Percentiles rank a stretch among this genome's conserved stretches.
phyloP scores from a whole-genome alignment of 2,113 vertebrate genomes.

The Corythoichthys haematopterus region DNA sequence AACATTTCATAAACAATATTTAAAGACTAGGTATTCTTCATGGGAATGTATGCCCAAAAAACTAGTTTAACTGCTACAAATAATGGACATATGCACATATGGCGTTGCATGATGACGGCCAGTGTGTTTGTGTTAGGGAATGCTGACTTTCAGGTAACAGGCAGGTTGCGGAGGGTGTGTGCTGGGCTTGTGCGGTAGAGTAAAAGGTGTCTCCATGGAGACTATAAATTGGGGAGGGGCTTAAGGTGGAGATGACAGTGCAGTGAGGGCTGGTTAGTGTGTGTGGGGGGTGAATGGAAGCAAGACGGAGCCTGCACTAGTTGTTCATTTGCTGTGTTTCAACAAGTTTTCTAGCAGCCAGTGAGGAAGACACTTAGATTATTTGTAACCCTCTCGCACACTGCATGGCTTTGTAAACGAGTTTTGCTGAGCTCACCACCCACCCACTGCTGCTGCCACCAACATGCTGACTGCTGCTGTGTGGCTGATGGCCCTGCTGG shows the following conservation, averaged over 20 bases:
- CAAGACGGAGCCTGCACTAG: constrained; percentile 58
- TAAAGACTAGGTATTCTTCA: too few species aligned
- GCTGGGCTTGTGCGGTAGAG: constrained; percentile 39
- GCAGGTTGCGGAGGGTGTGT: constrained; percentile 40
- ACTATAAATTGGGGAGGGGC: constrained; percentile 43
- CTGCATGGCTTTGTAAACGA: constrained; percentile 21
- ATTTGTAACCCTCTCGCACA: constrained; percentile 59
- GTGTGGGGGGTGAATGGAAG: constrained; percentile 56
- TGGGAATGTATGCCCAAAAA: too few species aligned
- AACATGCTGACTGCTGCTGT: constrained; percentile 54
- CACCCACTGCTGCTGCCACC: constrained; percentile 53
- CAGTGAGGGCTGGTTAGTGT: constrained; percentile 40
- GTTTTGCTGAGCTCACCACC: constrained; percentile 55
- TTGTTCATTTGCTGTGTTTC: constrained; percentile 21
- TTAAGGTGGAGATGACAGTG: constrained; percentile 50
- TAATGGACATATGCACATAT: background rate
- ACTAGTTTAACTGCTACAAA: too few species aligned
- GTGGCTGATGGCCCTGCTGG: constrained; percentile 58
- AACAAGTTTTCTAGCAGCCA: constrained; percentile 27
- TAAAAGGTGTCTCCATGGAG: constrained; percentile 55
- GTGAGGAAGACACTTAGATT: constrained; percentile 54
- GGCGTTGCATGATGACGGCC: background rate
- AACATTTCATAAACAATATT: too few species aligned
- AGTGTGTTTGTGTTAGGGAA: constrained; percentile 39
- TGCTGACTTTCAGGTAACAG: constrained; percentile 60